phyloP scores from a whole-genome alignment of 2,797 vertebrate genomes.

The Eremophila alpestris region DNA sequence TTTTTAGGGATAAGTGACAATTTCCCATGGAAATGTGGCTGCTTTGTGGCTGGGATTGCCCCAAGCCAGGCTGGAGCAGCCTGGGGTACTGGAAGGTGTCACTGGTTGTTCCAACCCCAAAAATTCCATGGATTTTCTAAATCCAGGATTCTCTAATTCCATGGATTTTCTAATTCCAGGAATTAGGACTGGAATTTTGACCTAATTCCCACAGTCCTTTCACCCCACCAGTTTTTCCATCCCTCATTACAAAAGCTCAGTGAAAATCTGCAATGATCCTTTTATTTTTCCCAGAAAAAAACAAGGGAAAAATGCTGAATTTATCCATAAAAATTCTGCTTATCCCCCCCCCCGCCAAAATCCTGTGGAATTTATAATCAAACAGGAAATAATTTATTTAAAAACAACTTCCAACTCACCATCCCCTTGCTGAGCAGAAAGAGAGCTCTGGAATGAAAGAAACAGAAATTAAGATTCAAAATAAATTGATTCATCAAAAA shows the following conservation, averaged over 20 bases:
- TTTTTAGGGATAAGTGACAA: not conserved
- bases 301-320: fast-evolving
- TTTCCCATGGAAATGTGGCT: fast-evolving
- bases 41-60: fast-evolving
- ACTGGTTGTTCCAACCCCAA: not conserved
- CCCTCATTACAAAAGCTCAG: not conserved
- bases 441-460: constrained; percentile 81
- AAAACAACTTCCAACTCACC: constrained; percentile 77
- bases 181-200: not conserved
- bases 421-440: constrained; percentile 97
- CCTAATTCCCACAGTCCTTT: not conserved
- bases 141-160: no score
- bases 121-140: not conserved
- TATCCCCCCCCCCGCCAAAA: no score
- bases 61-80: not conserved
- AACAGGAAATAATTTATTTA: fast-evolving
- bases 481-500: no score
- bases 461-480: no score
- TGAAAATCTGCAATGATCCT: fast-evolving
- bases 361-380: not conserved
- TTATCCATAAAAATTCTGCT: not conserved
- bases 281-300: not conserved
- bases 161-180: not conserved
- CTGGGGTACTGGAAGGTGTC: fast-evolving
- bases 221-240: not conserved